These are phyloP conservation scores for Hystrix brachyura DNA, from an alignment of 2,113 vertebrate species.

Conservation along the genomic window DNA sequence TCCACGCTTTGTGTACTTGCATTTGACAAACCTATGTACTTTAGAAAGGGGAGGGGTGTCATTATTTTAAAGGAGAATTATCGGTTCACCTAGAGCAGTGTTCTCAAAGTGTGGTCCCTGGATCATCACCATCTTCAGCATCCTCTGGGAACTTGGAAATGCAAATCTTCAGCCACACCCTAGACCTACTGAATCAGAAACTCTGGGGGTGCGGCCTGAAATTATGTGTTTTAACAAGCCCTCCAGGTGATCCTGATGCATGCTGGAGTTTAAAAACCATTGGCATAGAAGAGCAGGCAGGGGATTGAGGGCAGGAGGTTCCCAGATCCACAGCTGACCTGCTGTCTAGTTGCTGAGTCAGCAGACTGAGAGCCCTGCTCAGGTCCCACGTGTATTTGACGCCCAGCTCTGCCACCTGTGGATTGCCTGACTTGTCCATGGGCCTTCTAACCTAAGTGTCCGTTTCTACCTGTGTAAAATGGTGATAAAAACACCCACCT, in stretches of 20 bases:
- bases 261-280: conserved; percentile 39
- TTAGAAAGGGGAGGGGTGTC: conserved; percentile 34
- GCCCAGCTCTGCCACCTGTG: neutral
- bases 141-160: conserved; percentile 72
- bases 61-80: conserved; percentile 28
- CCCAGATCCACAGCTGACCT: neutral
- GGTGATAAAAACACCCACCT: neutral
- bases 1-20: neutral
- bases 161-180: conserved; percentile 59
- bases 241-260: conserved; percentile 55
- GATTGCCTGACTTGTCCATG: neutral
- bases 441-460: conserved; percentile 16
- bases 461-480: neutral
- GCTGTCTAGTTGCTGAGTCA: conserved; percentile 5
- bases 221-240: conserved; percentile 77
- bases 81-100: neutral
- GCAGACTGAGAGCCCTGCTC: neutral
- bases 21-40: conserved; percentile 29
- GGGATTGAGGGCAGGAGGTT: neutral
- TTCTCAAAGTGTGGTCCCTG: neutral
- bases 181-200: conserved; percentile 69
- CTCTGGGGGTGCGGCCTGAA: conserved; percentile 52
- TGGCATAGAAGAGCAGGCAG: conserved; percentile 47
- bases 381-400: conserved; percentile 2
- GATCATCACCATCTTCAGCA: neutral